Evolutionary conservation across 2,113 vertebrate species (phyloP), one percentile per base, ranked within the genome.

Genomic region (Neolamprologus longior): DNA sequence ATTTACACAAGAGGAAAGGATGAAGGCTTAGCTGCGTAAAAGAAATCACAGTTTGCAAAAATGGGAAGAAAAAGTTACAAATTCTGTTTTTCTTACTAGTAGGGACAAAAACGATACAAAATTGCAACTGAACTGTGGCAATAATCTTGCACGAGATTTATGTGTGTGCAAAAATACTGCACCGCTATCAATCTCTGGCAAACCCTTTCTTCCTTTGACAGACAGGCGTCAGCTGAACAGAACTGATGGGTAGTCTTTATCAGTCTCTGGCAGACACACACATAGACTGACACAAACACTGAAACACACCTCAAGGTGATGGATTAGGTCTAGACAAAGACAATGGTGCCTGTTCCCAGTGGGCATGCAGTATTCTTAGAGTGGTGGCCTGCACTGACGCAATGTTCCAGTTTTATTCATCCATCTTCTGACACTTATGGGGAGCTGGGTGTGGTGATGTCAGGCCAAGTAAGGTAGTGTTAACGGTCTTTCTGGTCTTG

Each of bases 211-310:
- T 83, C 33, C 78, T 87, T 88, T 94, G 93, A 95, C 52, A 90
- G 94, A 88, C 94, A 95, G 90, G 58, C 89, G 87, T 92, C 90
- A 94, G 81, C 91, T 89, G 66, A 93, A 88, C 89, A 61, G 50
- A 90, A 66, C 37, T 93, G 92, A 94, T 84, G 90, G 91, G 92
- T 88, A 90, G 84, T 86, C 90, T 93, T 96, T 94, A 95, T 96
- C 95, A 90, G 87, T 52, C 57, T 79, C 40, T 84, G 88, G 85
- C 93, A 93, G 90, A 87, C 83, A 61, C 84, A 86, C 86, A 90
- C 63, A 40, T 14, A 86, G 68, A 82, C 58, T 78, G 83, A 91
- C 83, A 90, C 53, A 81, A 40, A 85, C 63, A 85, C 82, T 81
- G 78, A 90, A 87, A 88, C 88, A 88, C 84, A 90, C 24, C 40